Base-by-base conservation (phyloP, 2,888 invertebrate genomes). In the Nezara viridula region DNA sequence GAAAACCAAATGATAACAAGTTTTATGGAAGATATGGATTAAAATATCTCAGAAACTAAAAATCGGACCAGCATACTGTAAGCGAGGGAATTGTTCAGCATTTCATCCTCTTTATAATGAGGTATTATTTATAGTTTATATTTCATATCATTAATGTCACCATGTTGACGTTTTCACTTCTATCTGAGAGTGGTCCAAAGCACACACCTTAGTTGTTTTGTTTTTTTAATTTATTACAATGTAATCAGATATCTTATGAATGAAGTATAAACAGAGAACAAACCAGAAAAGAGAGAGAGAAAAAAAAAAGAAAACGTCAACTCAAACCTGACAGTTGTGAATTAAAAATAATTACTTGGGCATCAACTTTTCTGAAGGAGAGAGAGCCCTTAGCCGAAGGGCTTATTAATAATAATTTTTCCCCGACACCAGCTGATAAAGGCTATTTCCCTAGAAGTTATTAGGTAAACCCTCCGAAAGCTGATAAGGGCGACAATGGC, bases 391-490 rank as follows among this genome's bases (percentile, higher is more conserved):
- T n/a, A 81, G 81, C 81, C 44, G 12, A n/a, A 24, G 81, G 50
- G 37, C 60, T 86, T 86, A 86, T 86, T 86, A 86, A 86, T 86
- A 86, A 86, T 86, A 86, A 86, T 86, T 86, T 86, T 86, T 86
- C 55, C 55, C 55, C 55, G 50, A 86, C 86, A 55, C 7, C 7
- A 27, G 52, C 52, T 40, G 86, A 86, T 86, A 86, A 86, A 86
- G 52, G 86, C 60, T n/a, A 55, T 86, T 86, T 86, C 52, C 52
- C 86, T 86, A 86, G 86, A 86, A 86, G 86, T 86, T 86, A 86
- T 86, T 86, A 86, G 86, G 86, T 37, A 55, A 47, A 40, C 32
- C 52, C 86, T 24, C 55, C 86, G 86, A 50, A 47, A 14, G 40
- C 40, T 55, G 86, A 86, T 86, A 86, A 55, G 55, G 40, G 32